These are phyloP conservation scores for Melanostoma mellinum DNA, from an alignment of 2,888 invertebrate genomes.

Conservation along the genomic window DNA sequence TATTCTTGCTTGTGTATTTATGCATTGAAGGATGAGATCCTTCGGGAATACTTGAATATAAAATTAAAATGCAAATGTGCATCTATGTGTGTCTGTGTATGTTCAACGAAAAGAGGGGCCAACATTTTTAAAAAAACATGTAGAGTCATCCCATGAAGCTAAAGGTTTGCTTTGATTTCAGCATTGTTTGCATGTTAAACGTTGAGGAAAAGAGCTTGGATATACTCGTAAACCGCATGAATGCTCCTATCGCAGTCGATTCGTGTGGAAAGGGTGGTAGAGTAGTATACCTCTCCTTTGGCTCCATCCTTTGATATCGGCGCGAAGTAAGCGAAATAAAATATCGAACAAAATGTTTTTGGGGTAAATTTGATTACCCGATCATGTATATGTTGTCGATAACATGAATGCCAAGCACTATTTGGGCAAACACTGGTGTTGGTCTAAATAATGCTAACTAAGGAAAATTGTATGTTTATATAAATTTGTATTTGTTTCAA, in stretches of 20 bases:
- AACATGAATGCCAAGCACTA: constrained; percentile 26
- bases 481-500: constrained; percentile 13
- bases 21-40: constrained; percentile 16
- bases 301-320: neutral
- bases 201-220: neutral
- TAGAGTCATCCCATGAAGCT: neutral
- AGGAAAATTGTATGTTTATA: constrained; percentile 16
- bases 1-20: constrained; percentile 15
- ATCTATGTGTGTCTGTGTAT: neutral
- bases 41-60: constrained; percentile 16
- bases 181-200: constrained; percentile 22
- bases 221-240: neutral
- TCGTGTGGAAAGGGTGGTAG: neutral
- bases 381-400: constrained; percentile 5
- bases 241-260: neutral
- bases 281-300: neutral
- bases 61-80: constrained; percentile 18
- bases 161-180: constrained; percentile 12
- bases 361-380: constrained; percentile 2
- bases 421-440: constrained; percentile 6
- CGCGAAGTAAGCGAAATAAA: constrained; percentile 15
- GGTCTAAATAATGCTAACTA: constrained; percentile 11
- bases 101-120: neutral
- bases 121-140: neutral
- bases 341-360: constrained; percentile 9